These are phyloP conservation scores for Schizaphis graminum DNA, from an alignment of 2,888 invertebrate genomes.

Conservation along the genomic window DNA sequence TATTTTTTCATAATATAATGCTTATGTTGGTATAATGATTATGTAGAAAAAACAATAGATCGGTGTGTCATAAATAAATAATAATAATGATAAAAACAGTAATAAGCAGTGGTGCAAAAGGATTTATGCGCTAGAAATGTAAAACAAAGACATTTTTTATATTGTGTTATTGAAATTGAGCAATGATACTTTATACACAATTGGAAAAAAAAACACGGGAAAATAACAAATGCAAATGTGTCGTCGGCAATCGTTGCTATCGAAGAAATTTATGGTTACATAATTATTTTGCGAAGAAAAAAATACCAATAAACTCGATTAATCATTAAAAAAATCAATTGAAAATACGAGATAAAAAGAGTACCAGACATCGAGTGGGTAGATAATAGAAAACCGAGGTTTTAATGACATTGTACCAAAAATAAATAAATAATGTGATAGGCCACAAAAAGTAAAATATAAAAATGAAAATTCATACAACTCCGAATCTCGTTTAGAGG, in stretches of 20 bases:
- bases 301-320: background rate
- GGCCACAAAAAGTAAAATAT: background rate
- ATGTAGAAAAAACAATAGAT: background rate
- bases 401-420: background rate
- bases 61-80: constrained; percentile 13
- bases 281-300: background rate
- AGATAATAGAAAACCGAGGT: background rate
- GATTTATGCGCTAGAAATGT: background rate
- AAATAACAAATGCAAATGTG: background rate
- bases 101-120: background rate
- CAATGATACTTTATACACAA: background rate
- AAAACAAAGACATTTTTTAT: constrained; percentile 4
- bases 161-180: background rate
- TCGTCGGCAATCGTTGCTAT: background rate
- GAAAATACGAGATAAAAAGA: background rate
- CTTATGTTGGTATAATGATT: background rate
- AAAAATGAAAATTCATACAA: background rate
- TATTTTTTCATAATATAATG: background rate
- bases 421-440: too few species aligned
- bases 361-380: background rate
- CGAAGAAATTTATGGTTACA: background rate
- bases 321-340: background rate
- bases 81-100: constrained; percentile 19
- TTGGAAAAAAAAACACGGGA: background rate
- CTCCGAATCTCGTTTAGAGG: background rate